Percentiles rank a stretch among this genome's conserved stretches.
These are phyloP conservation scores for Thalpophila matura DNA, from an alignment of 2,888 invertebrate species.

Conservation along the genomic window DNA sequence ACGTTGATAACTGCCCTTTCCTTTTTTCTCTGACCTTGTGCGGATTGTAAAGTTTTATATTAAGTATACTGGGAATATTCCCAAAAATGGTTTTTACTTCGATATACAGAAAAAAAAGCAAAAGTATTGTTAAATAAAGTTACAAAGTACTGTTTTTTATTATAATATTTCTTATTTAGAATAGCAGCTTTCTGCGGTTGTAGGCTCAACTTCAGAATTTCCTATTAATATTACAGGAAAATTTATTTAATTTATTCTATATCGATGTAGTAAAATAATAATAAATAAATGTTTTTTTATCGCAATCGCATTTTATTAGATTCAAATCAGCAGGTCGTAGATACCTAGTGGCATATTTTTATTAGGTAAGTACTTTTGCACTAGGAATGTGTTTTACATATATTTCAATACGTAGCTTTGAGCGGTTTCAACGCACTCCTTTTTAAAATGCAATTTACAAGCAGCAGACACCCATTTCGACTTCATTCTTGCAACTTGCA, in stretches of 20 bases:
- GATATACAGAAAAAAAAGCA: not conserved
- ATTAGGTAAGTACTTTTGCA: not conserved
- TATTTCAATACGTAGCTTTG: not conserved
- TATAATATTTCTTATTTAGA: not conserved
- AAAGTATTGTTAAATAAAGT: no score
- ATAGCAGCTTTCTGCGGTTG: not conserved
- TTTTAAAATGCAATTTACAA: conserved; percentile 48
- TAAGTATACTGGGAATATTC: not conserved
- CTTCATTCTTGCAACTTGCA: conserved; percentile 22
- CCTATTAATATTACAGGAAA: no score
- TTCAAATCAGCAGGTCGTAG: no score
- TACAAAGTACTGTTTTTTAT: conserved; percentile 9
- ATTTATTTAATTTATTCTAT: no score
- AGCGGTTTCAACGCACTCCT: conserved; percentile 4
- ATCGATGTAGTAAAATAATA: no score
- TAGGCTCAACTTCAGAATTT: no score
- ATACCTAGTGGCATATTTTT: no score
- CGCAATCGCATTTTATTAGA: no score
- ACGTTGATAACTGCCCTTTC: conserved; percentile 24
- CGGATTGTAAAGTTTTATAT: conserved; percentile 7
- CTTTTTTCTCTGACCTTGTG: conserved; percentile 28
- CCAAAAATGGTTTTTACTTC: not conserved
- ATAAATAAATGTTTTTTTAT: no score
- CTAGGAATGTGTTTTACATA: not conserved
- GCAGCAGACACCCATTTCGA: conserved; percentile 10